Base-by-base conservation (phyloP, 2,888 invertebrate genomes). In the Melinaea menophilus region DNA sequence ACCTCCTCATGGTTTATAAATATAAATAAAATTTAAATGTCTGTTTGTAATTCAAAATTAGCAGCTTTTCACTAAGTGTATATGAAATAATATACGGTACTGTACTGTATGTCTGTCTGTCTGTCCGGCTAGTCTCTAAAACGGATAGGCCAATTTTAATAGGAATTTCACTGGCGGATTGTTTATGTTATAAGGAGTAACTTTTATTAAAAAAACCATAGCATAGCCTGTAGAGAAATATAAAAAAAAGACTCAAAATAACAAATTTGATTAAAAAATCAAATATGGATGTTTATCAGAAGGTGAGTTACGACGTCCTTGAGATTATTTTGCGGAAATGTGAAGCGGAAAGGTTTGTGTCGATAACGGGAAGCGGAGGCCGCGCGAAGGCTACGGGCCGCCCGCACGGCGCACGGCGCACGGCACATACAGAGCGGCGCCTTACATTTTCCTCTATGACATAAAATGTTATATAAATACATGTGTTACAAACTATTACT, bases 341-440 rank as follows among this genome's bases (percentile, higher is more conserved):
- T 61, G 66, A 65, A 59, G 70, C 76, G 78, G 76, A 79, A 77
- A 75, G 69, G 69, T 69, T 68, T 66, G 67, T 68, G 65, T 63
- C 69, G 76, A 76, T 75, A 76, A 71, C 66, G 65, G 64, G 58
- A 70, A 72, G 69, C 63, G 67, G 68, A 79, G 80, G 80, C 74
- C 76, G 69, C 13, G 22, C 58, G 74, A 76, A 79, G 81, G 80
- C 68, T 69, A 75, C 74, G 75, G 72, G 67, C 71, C 68, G 68
- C 79, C 81, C 79, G 79, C 76, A 80, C 75, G 46, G 13, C 9
- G 3, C n/a, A 45, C 22, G 22, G 22, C 79, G 79, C 76, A 80
- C 75, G 46, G 13, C 9, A 2, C n/a, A 48, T 45, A 61, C 47
- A 55, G 35, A 45, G 48, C 37, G 1, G 12, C 33, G 57, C 54